Evolutionary conservation across 1,140 invertebrate species (phyloP).

Genomic region (Drosophila simulans): DNA sequence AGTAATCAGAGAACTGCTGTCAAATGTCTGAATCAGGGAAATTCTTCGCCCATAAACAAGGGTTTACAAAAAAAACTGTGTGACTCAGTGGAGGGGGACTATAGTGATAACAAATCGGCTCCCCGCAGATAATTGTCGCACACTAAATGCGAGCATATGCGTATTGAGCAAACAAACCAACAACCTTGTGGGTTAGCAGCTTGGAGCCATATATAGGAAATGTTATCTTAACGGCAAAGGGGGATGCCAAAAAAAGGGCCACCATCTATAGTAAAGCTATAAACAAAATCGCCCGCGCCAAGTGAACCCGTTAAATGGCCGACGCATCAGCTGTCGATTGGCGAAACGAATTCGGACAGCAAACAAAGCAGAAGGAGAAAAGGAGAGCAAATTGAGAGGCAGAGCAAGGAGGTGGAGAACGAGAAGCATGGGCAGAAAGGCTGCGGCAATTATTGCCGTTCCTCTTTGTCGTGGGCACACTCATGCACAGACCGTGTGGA

Average conservation of each 20-base stretch:
- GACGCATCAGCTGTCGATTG: conserved; percentile 46
- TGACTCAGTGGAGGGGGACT: conserved; percentile 18
- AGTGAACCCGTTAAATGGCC: conserved; percentile 28
- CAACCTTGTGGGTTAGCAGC: conserved; percentile 2
- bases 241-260: not conserved
- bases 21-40: not conserved
- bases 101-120: conserved; percentile 30
- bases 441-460: conserved; percentile 42
- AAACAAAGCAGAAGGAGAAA: conserved; percentile 13
- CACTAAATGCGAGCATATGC: conserved; percentile 23
- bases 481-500: conserved; percentile 15
- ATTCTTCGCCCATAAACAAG: not conserved
- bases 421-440: conserved; percentile 18
- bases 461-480: conserved; percentile 27
- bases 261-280: not conserved
- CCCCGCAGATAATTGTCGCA: conserved; percentile 29
- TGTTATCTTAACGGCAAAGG: too few species aligned
- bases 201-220: conserved; percentile 1
- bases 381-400: not conserved
- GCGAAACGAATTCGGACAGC: conserved; percentile 32
- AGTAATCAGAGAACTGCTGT: not conserved
- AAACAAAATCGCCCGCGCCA: conserved; percentile 25
- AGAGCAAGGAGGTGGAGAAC: not conserved
- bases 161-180: conserved; percentile 25
- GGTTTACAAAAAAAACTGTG: not conserved